Conservation (phyloP, 2,797 vertebrate genomes). For the Paratrypauchen microcephalus region DNA sequence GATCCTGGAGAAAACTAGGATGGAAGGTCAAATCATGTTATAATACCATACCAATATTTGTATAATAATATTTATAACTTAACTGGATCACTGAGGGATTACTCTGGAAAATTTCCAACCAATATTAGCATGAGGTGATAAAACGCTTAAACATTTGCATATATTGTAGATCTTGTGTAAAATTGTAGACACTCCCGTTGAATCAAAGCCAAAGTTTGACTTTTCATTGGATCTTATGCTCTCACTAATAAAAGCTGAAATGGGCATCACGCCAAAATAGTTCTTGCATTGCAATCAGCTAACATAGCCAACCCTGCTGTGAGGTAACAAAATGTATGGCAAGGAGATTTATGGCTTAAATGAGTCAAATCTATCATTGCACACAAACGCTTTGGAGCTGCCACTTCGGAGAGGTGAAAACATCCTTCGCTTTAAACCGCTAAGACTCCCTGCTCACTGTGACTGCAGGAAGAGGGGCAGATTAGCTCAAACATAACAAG, state of each 20-base stretch:
- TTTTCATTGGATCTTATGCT: constrained; percentile 56
- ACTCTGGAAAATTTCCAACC: not conserved
- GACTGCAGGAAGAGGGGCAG: constrained; percentile 24
- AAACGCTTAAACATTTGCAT: not conserved
- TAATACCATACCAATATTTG: too few relatives aligned
- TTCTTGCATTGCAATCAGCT: constrained; percentile 58
- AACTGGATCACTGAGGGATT: not conserved
- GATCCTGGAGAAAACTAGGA: too few relatives aligned
- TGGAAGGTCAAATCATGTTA: too few relatives aligned
- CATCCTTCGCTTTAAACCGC: constrained; percentile 35
- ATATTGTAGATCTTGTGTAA: not conserved
- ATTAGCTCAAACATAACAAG: constrained; percentile 66
- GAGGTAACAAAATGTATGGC: constrained; percentile 42
- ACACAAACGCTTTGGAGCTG: constrained; percentile 43
- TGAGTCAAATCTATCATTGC: constrained; percentile 59
- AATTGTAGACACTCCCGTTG: constrained; percentile 25
- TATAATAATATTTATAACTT: too few relatives aligned
- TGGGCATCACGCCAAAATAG: constrained; percentile 48
- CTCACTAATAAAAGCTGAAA: constrained; percentile 59
- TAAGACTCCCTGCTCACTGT: constrained; percentile 29
- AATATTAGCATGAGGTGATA: not conserved
- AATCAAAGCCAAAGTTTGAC: constrained; percentile 41
- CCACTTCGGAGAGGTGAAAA: constrained; percentile 47
- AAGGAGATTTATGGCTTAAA: constrained; percentile 57
- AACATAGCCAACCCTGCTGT: constrained; percentile 42